Conservation (phyloP, 35 echinoderm and acorn worm species). For the Apostichopus californicus region DNA sequence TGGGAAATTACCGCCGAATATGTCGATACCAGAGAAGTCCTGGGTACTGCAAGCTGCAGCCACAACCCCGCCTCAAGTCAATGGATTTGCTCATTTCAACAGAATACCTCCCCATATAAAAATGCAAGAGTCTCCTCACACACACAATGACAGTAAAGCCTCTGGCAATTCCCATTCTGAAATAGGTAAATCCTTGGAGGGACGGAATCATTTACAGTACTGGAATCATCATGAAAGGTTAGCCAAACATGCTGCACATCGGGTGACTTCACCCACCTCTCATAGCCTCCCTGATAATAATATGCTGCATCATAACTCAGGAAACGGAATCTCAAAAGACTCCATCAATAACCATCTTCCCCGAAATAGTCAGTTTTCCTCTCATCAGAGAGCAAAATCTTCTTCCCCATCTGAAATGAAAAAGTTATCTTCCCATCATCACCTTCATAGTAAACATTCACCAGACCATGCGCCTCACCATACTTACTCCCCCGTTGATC, state of each 20-base stretch:
- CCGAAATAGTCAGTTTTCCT: conserved; percentile 28
- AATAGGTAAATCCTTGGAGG: conserved; percentile 25
- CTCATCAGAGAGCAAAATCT: neutral
- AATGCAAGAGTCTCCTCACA: conserved; percentile 30
- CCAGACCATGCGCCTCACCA: conserved; percentile 45
- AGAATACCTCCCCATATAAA: neutral
- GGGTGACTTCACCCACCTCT: conserved; percentile 1
- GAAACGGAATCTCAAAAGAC: conserved; percentile 19
- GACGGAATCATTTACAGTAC: conserved; percentile 38
- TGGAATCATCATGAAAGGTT: conserved; percentile 46
- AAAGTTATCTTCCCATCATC: conserved; percentile 4
- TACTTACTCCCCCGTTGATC: conserved; percentile 83
- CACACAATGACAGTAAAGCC: conserved; percentile 48
- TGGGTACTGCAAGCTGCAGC: conserved; percentile 6
- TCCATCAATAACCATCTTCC: conserved; percentile 12
- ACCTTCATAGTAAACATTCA: neutral
- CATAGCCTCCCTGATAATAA: conserved; percentile 36
- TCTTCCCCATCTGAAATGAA: conserved; percentile 31
- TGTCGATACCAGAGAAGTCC: conserved; percentile 15
- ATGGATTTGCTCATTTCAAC: conserved; percentile 20
- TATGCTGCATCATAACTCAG: conserved; percentile 45
- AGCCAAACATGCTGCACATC: conserved; percentile 21
- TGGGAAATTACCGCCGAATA: neutral
- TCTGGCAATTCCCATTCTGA: conserved; percentile 35
- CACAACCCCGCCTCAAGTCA: neutral